Evolutionary conservation across 2,888 invertebrate species (phyloP).

Genomic region (Microctonus hyperodae): DNA sequence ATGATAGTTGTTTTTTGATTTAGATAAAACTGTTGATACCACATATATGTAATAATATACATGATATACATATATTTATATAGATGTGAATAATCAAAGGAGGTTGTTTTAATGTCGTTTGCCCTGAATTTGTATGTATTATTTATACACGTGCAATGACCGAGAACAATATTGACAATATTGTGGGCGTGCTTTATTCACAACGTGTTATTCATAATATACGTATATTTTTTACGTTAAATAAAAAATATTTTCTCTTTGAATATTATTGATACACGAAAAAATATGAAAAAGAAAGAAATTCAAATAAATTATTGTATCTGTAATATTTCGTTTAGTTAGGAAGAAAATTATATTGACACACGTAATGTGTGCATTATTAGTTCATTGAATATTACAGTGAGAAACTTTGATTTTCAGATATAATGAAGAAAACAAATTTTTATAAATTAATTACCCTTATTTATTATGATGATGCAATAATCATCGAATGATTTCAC

Average conservation of each 20-base stretch:
- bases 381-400: background rate
- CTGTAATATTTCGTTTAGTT: background rate
- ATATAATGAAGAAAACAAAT: background rate
- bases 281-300: background rate
- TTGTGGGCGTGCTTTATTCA: conserved; percentile 10
- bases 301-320: background rate
- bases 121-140: background rate
- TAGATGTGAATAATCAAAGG: background rate
- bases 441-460: background rate
- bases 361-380: background rate
- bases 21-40: background rate
- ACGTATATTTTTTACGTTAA: background rate
- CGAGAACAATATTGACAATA: background rate
- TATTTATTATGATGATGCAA: background rate
- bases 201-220: background rate
- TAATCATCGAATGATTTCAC: background rate
- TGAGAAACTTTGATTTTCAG: background rate
- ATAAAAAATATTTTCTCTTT: conserved; percentile 2
- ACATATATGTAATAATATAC: too few relatives aligned
- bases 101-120: background rate
- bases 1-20: background rate
- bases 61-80: too few relatives aligned
- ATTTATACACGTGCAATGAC: background rate
- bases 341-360: background rate
- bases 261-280: background rate